A percentile compares a stretch with the other conserved stretches of the same genome.
Evolutionary conservation across 2,113 vertebrate genomes (phyloP).

Genomic region (Carassius gibelio): DNA sequence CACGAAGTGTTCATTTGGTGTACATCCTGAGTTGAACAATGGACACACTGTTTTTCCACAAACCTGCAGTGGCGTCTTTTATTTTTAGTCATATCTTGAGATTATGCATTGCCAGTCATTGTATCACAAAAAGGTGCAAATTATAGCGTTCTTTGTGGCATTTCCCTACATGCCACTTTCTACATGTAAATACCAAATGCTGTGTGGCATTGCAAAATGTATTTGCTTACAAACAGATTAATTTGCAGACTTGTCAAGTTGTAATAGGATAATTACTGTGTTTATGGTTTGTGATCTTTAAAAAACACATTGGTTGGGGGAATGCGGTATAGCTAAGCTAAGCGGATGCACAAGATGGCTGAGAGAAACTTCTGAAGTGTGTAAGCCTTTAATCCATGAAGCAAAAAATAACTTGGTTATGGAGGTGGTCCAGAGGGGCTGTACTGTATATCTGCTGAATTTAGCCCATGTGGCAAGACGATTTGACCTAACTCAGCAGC

Average conservation of each 20-base stretch:
- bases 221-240: slow-evolving; percentile 49
- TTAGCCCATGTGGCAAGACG: slow-evolving; percentile 33
- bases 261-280: slow-evolving; percentile 52
- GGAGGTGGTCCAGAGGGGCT: slow-evolving; percentile 30
- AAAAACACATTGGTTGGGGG: slow-evolving; percentile 42
- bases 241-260: slow-evolving; percentile 49
- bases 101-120: slow-evolving; percentile 56
- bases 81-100: slow-evolving; percentile 64
- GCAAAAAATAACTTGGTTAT: slow-evolving; percentile 32
- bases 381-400: slow-evolving; percentile 39
- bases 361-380: slow-evolving; percentile 18
- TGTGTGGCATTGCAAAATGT: slow-evolving; percentile 28
- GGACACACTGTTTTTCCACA: slow-evolving; percentile 58
- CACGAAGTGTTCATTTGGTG: slow-evolving; percentile 62
- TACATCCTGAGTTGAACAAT: slow-evolving; percentile 66
- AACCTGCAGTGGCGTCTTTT: slow-evolving; percentile 60
- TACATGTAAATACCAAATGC: slow-evolving; percentile 43
- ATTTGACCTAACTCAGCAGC: slow-evolving; percentile 17
- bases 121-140: slow-evolving; percentile 64
- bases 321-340: slow-evolving; percentile 23
- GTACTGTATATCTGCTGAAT: slow-evolving; percentile 16
- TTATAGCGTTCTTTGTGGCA: slow-evolving; percentile 53
- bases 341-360: background rate
- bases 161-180: slow-evolving; percentile 47
- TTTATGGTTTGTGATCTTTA: slow-evolving; percentile 48